Evolutionary conservation across 2,113 vertebrate species (phyloP).

Genomic region (Carlito syrichta): DNA sequence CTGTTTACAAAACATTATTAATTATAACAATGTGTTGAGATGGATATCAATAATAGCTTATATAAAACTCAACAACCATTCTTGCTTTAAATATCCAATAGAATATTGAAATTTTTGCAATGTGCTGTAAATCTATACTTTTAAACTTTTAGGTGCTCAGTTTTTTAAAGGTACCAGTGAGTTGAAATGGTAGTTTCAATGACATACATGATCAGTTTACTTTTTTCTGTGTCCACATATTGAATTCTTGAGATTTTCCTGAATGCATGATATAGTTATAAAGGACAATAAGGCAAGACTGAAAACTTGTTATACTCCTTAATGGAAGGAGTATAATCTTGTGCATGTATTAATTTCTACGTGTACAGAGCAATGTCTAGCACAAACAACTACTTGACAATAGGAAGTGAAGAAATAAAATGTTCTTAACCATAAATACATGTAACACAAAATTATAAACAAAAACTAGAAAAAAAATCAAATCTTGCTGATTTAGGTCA

Average conservation of each 20-base stretch:
- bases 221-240: not conserved
- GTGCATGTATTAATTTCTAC: not conserved
- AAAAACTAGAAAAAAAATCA: not conserved
- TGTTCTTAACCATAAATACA: not conserved
- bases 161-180: not conserved
- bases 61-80: not conserved
- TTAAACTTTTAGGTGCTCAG: not conserved
- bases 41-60: not conserved
- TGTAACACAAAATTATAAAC: not conserved
- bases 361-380: fast-evolving
- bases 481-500: not conserved
- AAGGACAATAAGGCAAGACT: not conserved
- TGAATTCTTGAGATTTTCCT: not conserved
- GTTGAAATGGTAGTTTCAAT: not conserved
- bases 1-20: not conserved
- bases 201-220: not conserved
- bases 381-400: not conserved
- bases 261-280: not conserved
- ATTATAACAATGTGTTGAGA: not conserved
- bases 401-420: not conserved
- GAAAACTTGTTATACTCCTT: not conserved
- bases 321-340: not conserved
- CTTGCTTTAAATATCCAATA: not conserved
- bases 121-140: not conserved
- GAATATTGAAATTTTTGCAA: not conserved